These are phyloP conservation scores for Eira barbara DNA, from an alignment of 2,113 vertebrate genomes.

Conservation along the genomic window DNA sequence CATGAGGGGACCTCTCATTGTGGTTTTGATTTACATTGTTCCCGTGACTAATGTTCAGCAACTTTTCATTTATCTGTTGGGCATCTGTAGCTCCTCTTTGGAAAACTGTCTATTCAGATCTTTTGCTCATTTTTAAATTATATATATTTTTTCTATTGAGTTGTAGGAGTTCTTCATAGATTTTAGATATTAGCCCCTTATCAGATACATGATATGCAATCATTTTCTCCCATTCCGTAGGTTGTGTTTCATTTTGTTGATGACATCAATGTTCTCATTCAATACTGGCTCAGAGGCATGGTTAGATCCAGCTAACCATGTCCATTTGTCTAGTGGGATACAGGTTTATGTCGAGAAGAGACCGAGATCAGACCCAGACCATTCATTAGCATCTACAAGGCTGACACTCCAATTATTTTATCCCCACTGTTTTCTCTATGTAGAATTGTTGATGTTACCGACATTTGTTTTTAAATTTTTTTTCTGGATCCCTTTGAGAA, in stretches of 20 bases:
- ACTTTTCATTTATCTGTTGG: background rate
- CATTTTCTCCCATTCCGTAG: background rate
- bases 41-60: background rate
- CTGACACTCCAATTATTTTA: slow-evolving; percentile 52
- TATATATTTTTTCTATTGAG: background rate
- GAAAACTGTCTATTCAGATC: background rate
- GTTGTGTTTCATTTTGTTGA: background rate
- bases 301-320: slow-evolving; percentile 46
- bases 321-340: slow-evolving; percentile 49
- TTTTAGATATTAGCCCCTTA: background rate
- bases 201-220: background rate
- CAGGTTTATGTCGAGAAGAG: background rate
- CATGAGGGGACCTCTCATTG: background rate
- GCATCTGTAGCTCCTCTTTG: background rate
- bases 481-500: slow-evolving; percentile 26
- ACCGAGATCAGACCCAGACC: background rate
- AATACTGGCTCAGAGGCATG: slow-evolving; percentile 57
- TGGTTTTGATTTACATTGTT: background rate
- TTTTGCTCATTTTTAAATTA: background rate
- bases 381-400: slow-evolving; percentile 61
- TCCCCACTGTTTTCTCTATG: slow-evolving; percentile 65
- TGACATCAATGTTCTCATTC: slow-evolving; percentile 47
- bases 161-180: background rate
- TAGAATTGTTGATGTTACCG: slow-evolving; percentile 28
- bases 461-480: background rate